Evolutionary conservation across 1,140 invertebrate genomes (phyloP), one percentile per base, ranked within the genome.

Genomic region (Pseudobourletiella spinata): DNA sequence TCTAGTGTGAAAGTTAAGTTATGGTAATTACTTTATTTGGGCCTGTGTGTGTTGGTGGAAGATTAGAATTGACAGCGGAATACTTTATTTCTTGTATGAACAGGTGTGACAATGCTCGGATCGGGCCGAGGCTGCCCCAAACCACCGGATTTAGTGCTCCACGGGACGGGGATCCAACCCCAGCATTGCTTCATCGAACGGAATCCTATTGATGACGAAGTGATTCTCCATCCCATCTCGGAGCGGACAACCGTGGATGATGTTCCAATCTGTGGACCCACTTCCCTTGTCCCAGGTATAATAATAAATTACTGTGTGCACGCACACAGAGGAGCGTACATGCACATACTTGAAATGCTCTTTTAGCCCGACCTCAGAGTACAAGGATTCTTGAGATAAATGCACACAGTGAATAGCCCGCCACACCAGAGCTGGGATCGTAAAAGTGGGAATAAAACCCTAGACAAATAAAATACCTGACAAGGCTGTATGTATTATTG

Each of bases 61-160:
- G n/a, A n/a, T n/a, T n/a, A n/a, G n/a, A n/a, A n/a, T n/a, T n/a
- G n/a, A n/a, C n/a, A n/a, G n/a, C n/a, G n/a, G n/a, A n/a, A n/a
- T n/a, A n/a, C n/a, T n/a, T n/a, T n/a, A n/a, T n/a, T n/a, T n/a
- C n/a, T n/a, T n/a, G n/a, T n/a, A n/a, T n/a, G n/a, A n/a, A 18
- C 39, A 70, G 68, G 68, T 52, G 63, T 70, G 22, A 67, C 65
- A 35, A 70, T 70, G 68, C 62, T 70, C 35, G 68, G 68, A 50
- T 67, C 59, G 32, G 68, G 68, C n/a, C 65, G 64, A 58, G 65
- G 60, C 35, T 67, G 65, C 30, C 32, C 65, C 32, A 67, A 65
- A 48, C 60, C 68, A 18, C 68, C 68, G 56, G 68, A 70, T 50
- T 63, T 70, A 32, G 30, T 70, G 4, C 46, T 70, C 11, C 59